A percentile compares a stretch with the other conserved stretches of the same genome.
Evolutionary conservation across 92 coral and sea anemone species (phyloP).

Genomic region (Zoanthus solanderi): DNA sequence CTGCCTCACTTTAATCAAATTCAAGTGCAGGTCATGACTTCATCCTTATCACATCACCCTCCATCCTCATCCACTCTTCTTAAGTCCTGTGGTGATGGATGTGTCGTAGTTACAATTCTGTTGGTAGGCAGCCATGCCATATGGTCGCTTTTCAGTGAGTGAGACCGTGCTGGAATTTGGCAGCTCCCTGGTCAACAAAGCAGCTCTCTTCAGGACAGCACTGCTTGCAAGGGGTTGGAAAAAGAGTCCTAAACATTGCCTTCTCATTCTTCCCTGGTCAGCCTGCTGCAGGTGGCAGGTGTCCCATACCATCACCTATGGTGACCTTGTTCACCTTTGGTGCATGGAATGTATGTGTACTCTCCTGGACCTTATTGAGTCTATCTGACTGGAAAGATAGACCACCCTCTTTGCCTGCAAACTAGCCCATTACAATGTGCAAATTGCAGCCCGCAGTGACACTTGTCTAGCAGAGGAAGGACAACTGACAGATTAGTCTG

Average conservation of each 20-base stretch:
- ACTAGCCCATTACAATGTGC: slow-evolving; percentile 48
- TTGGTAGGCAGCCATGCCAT: not conserved
- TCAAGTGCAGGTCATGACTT: slow-evolving; percentile 7
- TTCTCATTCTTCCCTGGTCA: slow-evolving; percentile 41
- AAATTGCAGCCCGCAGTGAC: not conserved
- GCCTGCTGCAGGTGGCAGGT: slow-evolving; percentile 39
- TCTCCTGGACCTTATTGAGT: slow-evolving; percentile 37
- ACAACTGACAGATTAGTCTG: slow-evolving; percentile 49
- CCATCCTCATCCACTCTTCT: not conserved
- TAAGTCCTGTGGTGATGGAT: slow-evolving; percentile 13
- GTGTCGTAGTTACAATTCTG: not conserved
- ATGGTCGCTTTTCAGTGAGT: slow-evolving; percentile 8
- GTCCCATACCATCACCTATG: too few species aligned
- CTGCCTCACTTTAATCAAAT: slow-evolving; percentile 17
- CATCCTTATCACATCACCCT: not conserved
- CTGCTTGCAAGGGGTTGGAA: slow-evolving; percentile 69
- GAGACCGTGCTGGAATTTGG: slow-evolving; percentile 51
- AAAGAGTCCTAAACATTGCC: slow-evolving; percentile 70
- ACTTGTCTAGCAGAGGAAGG: slow-evolving; percentile 55
- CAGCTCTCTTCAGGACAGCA: slow-evolving; percentile 70
- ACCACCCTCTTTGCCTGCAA: slow-evolving; percentile 33
- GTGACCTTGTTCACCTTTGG: slow-evolving; percentile 27
- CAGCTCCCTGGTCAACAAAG: slow-evolving; percentile 62
- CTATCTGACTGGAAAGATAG: slow-evolving; percentile 9
- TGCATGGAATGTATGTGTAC: slow-evolving; percentile 58